Evolutionary conservation across 1,140 invertebrate species (phyloP), one percentile per base, ranked within the genome.

Genomic region (Drosophila mauritiana): DNA sequence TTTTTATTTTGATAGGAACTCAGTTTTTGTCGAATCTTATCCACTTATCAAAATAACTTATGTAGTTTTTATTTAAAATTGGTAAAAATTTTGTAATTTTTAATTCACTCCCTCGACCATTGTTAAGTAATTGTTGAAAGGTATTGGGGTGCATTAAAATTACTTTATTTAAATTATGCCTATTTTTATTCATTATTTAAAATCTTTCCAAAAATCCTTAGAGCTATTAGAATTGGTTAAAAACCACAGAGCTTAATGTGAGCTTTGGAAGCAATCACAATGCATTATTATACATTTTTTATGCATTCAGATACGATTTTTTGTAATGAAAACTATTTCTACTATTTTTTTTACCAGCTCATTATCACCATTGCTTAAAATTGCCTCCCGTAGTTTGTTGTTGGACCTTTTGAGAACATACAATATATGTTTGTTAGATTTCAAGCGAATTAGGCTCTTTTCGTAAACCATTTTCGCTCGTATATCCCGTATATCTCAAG

Each of bases 371-470:
- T 39, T 48, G 25, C 43, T 12, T 37, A 59, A 48, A 49, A 39
- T 49, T 15, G 45, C 45, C n/a, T 25, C 27, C 7, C 45, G n/a
- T 15, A 49, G 57, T 13, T 49, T 51, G 6, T 31, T 17, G 6
- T 51, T 51, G 6, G 34, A 34, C 20, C 13, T 39, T 27, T 48
- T 59, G 31, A 39, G 34, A 4, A 49, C 57, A 49, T 49, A 59
- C 43, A 27, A 59, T 39, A 39, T 27, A 27, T 49, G 56, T 49
- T 59, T 49, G 45, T 49, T 61, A 27, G 59, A 49, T 62, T 43
- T 53, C 17, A 43, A 15, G n/a, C 49, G 39, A 15, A 13, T 39
- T 49, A 59, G 17, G 11, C 10, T 59, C 45, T 49, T 59, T 51
- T 59, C 49, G 45, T 37, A 59, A 59, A 59, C 22, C 57, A 49